A percentile compares a stretch with the other conserved stretches of the same genome.
Conservation (phyloP, 2,113 vertebrate genomes). For the Carollia perspicillata region DNA sequence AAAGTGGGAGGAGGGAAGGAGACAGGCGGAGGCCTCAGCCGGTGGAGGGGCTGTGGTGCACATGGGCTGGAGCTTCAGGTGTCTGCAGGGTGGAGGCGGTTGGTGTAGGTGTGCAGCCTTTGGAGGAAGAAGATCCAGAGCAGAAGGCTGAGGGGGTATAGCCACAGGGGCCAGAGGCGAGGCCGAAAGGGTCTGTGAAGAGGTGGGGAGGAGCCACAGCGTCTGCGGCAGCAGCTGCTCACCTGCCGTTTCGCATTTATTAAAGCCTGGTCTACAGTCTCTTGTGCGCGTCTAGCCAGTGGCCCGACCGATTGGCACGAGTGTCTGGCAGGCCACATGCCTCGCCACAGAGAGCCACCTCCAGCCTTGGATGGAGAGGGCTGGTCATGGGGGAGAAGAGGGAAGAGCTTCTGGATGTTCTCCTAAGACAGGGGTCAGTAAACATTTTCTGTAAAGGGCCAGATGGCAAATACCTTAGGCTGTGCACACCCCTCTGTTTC, state of each 20-base stretch:
- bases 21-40: neutral
- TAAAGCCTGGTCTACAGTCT: neutral
- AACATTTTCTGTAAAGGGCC: neutral
- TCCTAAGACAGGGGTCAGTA: too few species aligned
- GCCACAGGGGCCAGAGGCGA: neutral
- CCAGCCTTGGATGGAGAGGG: neutral
- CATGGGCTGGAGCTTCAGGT: neutral
- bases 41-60: neutral
- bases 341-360: too few species aligned
- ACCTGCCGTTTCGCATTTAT: accelerated
- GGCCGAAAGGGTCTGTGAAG: accelerated
- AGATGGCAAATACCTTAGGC: neutral
- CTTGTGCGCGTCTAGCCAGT: neutral
- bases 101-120: too few species aligned
- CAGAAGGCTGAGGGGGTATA: neutral
- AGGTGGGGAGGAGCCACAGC: accelerated
- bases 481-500: accelerated
- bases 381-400: accelerated
- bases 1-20: accelerated
- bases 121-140: neutral
- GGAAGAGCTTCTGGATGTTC: neutral
- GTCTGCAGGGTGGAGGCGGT: accelerated
- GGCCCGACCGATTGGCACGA: accelerated
- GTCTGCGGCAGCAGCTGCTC: neutral
- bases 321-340: neutral